Evolutionary conservation across 2,888 invertebrate genomes (phyloP), one percentile per base, ranked within the genome.

Genomic region (Apodemia hepburni): DNA sequence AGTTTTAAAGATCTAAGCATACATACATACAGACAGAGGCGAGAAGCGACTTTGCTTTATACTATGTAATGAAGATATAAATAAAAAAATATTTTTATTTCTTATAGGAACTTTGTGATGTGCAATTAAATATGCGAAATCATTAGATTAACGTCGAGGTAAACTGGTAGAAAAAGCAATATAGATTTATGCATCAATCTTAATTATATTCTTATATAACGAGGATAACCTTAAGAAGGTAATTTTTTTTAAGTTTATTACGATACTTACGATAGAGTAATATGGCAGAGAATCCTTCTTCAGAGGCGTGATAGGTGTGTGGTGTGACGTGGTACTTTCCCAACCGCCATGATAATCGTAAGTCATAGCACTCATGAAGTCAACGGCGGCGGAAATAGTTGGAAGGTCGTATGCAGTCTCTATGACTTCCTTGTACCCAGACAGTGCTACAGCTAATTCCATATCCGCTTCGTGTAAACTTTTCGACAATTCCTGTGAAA

Each of bases 331-430:
- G 66, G 89, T 90, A 17, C 92, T 85, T 78, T 97, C 97, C 97
- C 97, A 97, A n/a, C 96, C 94, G 0, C 97, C 97, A 71, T 97
- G 97, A 78, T 97, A 97, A 78, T 97, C 97, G 71, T 97, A 97
- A 0, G 95, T 94, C 97, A 97, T 97, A 0, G 97, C 94, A 6
- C 96, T 96, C 78, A 97, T 91, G 78, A 97, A 97, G 72, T 97
- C 96, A 0, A 94, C 94, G 49, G 94, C 89, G 60, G 92, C 90
- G 0, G 95, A 95, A 54, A 98, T 87, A 1, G 93, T 84, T 0
- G 93, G 90, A 0, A 98, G 87, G 70, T 98, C 97, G 75, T 98
- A 98, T 0, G 96, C 97, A 12, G 94, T 93, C 66, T 96, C 96
- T 59, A 98, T 97, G 0, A 98, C 97, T 84, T 97, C 97, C 73